Evolutionary conservation across 1,140 invertebrate genomes (phyloP).

Genomic region (Caenorhabditis brenneri): DNA sequence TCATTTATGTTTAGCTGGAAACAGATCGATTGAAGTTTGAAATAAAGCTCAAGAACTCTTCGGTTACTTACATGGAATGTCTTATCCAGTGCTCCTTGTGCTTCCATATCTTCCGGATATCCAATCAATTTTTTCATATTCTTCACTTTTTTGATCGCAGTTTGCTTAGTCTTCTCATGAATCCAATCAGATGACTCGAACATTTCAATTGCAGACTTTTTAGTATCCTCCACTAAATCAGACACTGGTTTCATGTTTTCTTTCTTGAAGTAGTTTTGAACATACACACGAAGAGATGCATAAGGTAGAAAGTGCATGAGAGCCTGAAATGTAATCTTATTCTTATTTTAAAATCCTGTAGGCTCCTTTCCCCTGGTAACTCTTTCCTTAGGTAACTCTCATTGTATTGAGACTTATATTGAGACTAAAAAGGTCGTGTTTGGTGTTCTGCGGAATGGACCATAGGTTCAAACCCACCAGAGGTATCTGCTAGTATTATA

Average conservation of each 20-base stretch:
- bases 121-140: constrained; percentile 3
- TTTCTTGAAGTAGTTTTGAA: background rate
- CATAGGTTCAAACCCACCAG: too few species aligned
- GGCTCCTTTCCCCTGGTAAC: too few species aligned
- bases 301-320: background rate
- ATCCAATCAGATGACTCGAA: background rate
- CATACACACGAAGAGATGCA: background rate
- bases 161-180: background rate
- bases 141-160: background rate
- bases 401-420: too few species aligned
- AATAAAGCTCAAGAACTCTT: too few species aligned
- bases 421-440: too few species aligned
- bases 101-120: background rate
- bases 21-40: too few species aligned
- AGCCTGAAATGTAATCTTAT: background rate
- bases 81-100: background rate
- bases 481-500: too few species aligned
- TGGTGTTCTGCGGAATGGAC: too few species aligned
- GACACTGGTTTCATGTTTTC: background rate
- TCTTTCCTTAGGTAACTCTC: too few species aligned
- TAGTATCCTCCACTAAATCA: background rate
- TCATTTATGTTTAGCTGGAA: too few species aligned
- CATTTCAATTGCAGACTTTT: background rate
- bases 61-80: too few species aligned
- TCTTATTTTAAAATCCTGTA: too few species aligned